Evolutionary conservation across 92 coral and sea anemone genomes (phyloP), one percentile per base, ranked within the genome.

Genomic region (Micromussa lordhowensis): DNA sequence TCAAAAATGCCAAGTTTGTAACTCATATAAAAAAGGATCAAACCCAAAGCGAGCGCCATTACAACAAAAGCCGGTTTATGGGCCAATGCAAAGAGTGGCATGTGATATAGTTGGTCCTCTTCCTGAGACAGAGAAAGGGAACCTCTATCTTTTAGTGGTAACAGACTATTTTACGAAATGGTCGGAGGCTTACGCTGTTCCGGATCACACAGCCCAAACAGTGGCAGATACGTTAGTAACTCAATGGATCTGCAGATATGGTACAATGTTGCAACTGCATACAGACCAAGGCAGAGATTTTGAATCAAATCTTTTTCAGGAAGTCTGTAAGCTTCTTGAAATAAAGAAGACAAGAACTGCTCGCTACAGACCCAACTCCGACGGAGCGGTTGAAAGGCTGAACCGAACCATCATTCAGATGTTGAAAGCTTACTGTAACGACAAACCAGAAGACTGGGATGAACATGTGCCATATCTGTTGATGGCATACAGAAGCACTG

Each of bases 201-300:
- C 93, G 1, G 90, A 93, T 71, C 86, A 90, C 61, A 66, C 87
- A 19, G 95, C 92, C 32, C 66, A 88, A 19, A 92, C 89, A 3
- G 85, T 90, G 59, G 92, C 92, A 14, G n/a, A 79, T 15, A 86
- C 86, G 12, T 40, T 93, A 5, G 91, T 90, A 24, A 86, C 90
- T 51, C 30, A 90, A 73, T 93, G 93, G 93, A 75, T 90, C n/a
- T 63, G 38, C 29, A 63, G 88, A 19, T 93, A 49, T 69, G 90
- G 96, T 24, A 91, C 81, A 15, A 94, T 92, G 28, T 85, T 87
- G 34, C 80, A 85, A 58, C n/a, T 87, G 34, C 94, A 93, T 40
- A 78, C 90, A 3, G 94, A 91, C 79, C 90, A 84, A 81, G 96
- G 94, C n/a, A 24, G 94, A 12, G 91, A 93, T 48, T 93, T 93